Evolutionary conservation across 2,888 invertebrate genomes (phyloP).

Genomic region (Calameuta filiformis): DNA sequence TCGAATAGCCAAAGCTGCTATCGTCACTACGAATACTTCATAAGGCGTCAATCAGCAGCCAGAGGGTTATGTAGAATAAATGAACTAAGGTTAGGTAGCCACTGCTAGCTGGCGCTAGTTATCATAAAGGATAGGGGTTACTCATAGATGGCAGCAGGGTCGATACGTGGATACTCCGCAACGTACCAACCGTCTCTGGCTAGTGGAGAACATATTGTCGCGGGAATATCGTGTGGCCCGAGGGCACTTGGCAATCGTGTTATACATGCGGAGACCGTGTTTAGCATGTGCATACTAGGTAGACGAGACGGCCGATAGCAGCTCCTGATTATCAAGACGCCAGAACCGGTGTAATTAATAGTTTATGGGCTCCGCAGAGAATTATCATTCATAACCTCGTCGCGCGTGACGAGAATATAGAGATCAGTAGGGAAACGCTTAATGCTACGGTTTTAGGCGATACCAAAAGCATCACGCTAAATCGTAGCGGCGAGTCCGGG

Average conservation of each 20-base stretch:
- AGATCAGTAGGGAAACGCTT: too few species aligned
- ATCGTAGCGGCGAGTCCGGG: too few species aligned
- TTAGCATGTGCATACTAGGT: constrained; percentile 32
- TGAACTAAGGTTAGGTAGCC: not conserved
- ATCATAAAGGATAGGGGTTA: not conserved
- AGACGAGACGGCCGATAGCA: constrained; percentile 26
- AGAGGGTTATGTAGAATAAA: not conserved
- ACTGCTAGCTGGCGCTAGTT: not conserved
- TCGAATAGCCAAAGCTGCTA: not conserved
- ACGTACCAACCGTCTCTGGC: constrained; percentile 18
- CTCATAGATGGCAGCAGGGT: not conserved
- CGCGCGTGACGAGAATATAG: constrained; percentile 42
- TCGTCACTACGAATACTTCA: not conserved
- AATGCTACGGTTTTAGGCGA: too few species aligned
- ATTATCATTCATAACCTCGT: constrained; percentile 48
- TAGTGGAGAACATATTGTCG: constrained; percentile 36
- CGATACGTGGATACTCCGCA: too few species aligned
- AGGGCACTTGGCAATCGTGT: constrained; percentile 20
- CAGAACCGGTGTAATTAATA: constrained; percentile 46
- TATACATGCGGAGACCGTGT: constrained; percentile 7
- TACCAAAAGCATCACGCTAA: too few species aligned
- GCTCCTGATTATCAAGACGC: constrained; percentile 43
- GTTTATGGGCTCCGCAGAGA: constrained; percentile 42
- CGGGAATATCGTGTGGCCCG: constrained; percentile 23
- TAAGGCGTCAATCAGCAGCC: not conserved